A percentile compares a stretch with the other conserved stretches of the same genome.
These are phyloP conservation scores for Sipha maydis DNA, from an alignment of 2,888 invertebrate species.

Conservation along the genomic window DNA sequence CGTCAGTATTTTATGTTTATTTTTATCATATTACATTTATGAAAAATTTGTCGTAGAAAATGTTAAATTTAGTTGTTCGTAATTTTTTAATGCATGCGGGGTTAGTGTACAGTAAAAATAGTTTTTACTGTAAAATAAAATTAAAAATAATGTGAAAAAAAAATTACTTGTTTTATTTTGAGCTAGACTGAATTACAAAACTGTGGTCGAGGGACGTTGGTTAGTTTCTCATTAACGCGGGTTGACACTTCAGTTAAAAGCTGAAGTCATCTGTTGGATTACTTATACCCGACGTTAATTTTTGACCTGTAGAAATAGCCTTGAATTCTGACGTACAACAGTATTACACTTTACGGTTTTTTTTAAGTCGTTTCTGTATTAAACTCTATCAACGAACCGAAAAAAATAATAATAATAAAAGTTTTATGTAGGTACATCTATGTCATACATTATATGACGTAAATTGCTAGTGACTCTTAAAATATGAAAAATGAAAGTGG, in stretches of 20 bases:
- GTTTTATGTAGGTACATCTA: too few relatives aligned
- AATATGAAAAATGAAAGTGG: background rate
- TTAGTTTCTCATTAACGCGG: conserved; percentile 38
- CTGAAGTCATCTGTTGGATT: background rate
- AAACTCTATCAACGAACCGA: conserved; percentile 17
- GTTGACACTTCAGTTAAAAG: conserved; percentile 27
- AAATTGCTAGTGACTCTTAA: background rate
- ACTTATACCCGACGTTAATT: background rate
- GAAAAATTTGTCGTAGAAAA: background rate
- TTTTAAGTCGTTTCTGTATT: background rate
- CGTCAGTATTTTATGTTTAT: background rate
- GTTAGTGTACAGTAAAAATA: background rate
- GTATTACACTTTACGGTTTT: background rate
- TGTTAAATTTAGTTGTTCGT: background rate
- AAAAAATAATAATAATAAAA: background rate
- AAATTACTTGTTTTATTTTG: conserved; percentile 14
- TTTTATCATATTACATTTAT: background rate
- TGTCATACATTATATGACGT: background rate
- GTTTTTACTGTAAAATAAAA: background rate
- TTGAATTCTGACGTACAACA: background rate
- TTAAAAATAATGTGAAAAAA: background rate
- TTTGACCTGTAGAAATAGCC: background rate
- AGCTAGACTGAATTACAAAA: background rate
- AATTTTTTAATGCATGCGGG: background rate
- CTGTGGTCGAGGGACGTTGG: conserved; percentile 7